phyloP scores from a whole-genome alignment of 2,888 invertebrate genomes.

The Erynnis tages region DNA sequence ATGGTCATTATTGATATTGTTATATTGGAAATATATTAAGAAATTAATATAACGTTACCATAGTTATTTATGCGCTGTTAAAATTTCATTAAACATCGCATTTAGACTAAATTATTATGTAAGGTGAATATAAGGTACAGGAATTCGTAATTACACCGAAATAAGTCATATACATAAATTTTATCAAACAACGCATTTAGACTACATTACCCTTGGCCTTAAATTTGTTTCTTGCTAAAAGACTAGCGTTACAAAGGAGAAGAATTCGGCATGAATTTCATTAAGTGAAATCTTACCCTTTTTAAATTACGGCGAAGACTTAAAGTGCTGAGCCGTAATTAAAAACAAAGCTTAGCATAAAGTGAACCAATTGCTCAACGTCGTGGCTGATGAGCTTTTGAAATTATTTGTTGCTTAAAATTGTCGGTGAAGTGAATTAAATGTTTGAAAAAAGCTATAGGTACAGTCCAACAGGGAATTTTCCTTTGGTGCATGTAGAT shows the following conservation, averaged over 20 bases:
- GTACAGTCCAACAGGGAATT: neutral
- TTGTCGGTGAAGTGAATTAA: neutral
- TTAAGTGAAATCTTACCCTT: constrained; percentile 42
- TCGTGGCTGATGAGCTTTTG: constrained; percentile 51
- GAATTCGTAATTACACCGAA: too few relatives aligned
- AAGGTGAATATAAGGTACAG: too few relatives aligned
- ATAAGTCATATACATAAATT: too few relatives aligned
- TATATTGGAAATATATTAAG: too few relatives aligned
- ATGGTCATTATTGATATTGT: too few relatives aligned
- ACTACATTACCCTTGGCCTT: neutral
- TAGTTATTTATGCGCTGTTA: too few relatives aligned
- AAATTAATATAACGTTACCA: too few relatives aligned
- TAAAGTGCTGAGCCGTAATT: constrained; percentile 67
- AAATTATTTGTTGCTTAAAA: constrained; percentile 35
- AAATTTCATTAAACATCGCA: too few relatives aligned
- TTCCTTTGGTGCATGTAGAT: too few relatives aligned
- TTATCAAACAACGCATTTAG: too few relatives aligned
- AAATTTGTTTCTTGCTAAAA: constrained; percentile 3
- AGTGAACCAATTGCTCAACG: constrained; percentile 72
- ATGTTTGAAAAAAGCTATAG: too few relatives aligned
- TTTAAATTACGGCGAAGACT: constrained; percentile 43
- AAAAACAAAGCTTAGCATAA: constrained; percentile 67
- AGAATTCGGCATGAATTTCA: constrained; percentile 24
- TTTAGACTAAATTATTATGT: too few relatives aligned
- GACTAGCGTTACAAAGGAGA: constrained; percentile 1